Base-by-base conservation (phyloP, 2,888 invertebrate genomes). In the Orthosia incerta region DNA sequence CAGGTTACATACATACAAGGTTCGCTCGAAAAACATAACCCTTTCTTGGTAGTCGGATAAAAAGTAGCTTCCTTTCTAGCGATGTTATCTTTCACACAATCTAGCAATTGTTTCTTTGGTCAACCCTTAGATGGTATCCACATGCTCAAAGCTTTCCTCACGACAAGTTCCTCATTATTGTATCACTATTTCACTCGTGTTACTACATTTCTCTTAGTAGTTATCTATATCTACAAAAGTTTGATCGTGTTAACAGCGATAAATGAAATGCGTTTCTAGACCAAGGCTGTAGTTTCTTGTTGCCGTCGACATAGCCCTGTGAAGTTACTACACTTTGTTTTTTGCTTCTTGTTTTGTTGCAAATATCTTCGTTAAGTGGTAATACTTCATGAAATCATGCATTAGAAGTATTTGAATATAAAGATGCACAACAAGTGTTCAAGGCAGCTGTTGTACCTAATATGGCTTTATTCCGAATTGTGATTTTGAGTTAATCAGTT, bases 221-320 rank as follows among this genome's bases (percentile, higher is more conserved):
- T 39, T 57, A 76, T 69, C 20, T 39, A 61, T 61, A 46, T 9
- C 39, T 12, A 63, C 26, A 56, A 60, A 63, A 12, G 46, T 62
- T 31, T 50, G n/a, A 48, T 63, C 65, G 46, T 45, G 55, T 53
- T 39, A 12, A 57, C 53, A 73, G 61, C 59, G 64, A 68, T 72
- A 26, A 71, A 76, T 69, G 66, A 66, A 72, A 76, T 73, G 64
- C 71, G 71, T 76, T 80, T 76, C 13, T 83, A 76, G 84, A 76
- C 23, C 86, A 80, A 84, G 80, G 84, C 31, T 73, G 31, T 62
- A n/a, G 39, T 63, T 82, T 70, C 64, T 77, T 65, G 53, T 48
- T 46, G 59, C 12, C 4, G 12, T 50, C 51, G 51, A 61, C 50
- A 26, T 55, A 68, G 57, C 57, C 53, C 61, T 72, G 59, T 64